Evolutionary conservation across 30 jellyfish, hydroid and myxozoan species (phyloP), one percentile per base, ranked within the genome.

Genomic region (Morbakka virulenta): DNA sequence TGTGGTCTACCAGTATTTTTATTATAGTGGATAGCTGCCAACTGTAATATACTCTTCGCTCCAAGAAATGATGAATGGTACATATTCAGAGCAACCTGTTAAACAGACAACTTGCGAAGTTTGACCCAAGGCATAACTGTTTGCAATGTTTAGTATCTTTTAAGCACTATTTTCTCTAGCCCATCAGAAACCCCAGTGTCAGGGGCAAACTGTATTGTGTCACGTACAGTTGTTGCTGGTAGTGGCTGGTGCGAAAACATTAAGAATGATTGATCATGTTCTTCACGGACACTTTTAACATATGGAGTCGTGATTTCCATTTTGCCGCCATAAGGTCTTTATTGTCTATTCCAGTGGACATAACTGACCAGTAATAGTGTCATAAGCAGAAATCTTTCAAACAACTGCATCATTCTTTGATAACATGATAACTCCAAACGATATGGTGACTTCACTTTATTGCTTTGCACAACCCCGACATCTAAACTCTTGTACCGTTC

Each of bases 281-380:
- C n/a, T n/a, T n/a, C n/a, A n/a, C n/a, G n/a, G n/a, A n/a, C n/a
- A n/a, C n/a, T n/a, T n/a, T n/a, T n/a, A n/a, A n/a, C n/a, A n/a
- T n/a, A 34, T 36, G 41, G 41, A 51, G 14, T 36, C 32, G 50
- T 35, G 81, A 69, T 23, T 69, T 69, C 81, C 84, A 72, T 72
- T 72, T 72, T 48, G 84, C 84, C 52, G 11, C 52, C 50, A 72
- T 72, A 32, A 72, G 77, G 29, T 72, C 84, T 62, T 49, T 72
- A 73, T 72, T 49, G 34, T 50, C 84, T 47, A 72, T 49, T 41
- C 52, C 76, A 49, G 84, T 75, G 32, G 87, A 53, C 87, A 75
- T 61, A 67, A 75, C 77, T 75, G 93, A 81, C 86, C 93, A 70
- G 28, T 48, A 69, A 79, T 61, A 79, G 85, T n/a, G n/a, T n/a